These are phyloP conservation scores for Eilema caniola DNA, from an alignment of 2,888 invertebrate species.

Conservation along the genomic window DNA sequence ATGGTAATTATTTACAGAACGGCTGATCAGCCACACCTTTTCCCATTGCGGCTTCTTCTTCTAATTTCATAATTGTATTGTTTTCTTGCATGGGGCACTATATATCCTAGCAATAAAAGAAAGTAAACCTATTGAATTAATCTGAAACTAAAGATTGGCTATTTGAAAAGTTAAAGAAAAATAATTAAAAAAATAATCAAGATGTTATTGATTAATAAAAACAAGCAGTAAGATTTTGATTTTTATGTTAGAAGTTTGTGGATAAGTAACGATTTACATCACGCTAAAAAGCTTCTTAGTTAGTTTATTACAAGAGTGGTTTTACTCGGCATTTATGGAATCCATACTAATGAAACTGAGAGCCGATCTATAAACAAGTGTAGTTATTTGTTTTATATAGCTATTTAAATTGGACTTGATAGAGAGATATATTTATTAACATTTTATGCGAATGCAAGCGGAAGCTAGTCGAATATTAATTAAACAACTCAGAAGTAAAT, in stretches of 20 bases:
- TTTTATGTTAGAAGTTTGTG: not conserved
- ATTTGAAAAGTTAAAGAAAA: not conserved
- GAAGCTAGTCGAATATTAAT: slow-evolving; percentile 2
- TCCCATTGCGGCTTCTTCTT: no score
- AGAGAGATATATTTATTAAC: not conserved
- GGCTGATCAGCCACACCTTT: no score
- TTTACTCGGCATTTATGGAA: not conserved
- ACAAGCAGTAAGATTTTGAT: not conserved
- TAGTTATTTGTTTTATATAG: not conserved
- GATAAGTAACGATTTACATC: not conserved
- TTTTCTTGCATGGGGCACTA: no score
- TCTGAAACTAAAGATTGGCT: not conserved
- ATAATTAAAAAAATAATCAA: not conserved
- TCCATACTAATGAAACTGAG: slow-evolving; percentile 9
- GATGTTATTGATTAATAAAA: not conserved
- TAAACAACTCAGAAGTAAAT: slow-evolving; percentile 2
- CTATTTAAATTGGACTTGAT: not conserved
- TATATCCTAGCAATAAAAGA: no score
- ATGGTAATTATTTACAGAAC: no score
- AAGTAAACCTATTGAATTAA: no score
- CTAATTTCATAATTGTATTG: no score
- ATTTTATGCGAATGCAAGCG: slow-evolving; percentile 4
- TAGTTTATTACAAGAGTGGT: not conserved
- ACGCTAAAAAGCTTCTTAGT: not conserved
- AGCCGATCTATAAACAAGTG: slow-evolving; percentile 19